Evolutionary conservation across 2,888 invertebrate genomes (phyloP).

Genomic region (Cephus pulcher): DNA sequence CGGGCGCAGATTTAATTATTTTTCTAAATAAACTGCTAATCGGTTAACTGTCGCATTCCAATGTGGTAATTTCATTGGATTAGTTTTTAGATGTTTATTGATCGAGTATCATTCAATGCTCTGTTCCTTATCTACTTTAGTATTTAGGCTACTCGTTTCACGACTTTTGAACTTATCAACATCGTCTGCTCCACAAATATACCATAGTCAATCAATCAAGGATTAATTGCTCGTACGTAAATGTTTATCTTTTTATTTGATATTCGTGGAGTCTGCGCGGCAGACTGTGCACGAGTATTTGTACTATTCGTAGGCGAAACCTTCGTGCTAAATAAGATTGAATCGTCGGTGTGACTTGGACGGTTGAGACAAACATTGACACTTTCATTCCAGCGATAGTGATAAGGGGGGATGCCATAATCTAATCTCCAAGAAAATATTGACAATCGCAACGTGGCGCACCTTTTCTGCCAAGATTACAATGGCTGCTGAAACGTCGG

Average conservation of each 20-base stretch:
- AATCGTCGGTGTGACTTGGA: background rate
- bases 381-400: background rate
- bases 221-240: background rate
- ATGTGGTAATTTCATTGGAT: background rate
- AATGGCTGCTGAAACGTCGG: background rate
- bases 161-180: background rate
- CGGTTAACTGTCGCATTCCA: background rate
- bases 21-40: background rate
- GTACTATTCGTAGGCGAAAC: background rate
- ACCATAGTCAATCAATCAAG: background rate
- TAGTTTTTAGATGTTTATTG: background rate
- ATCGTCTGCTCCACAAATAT: background rate
- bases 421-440: background rate
- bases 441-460: background rate
- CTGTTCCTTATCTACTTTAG: background rate
- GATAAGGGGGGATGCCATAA: background rate
- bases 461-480: background rate
- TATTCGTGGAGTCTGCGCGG: background rate
- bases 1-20: background rate
- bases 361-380: background rate
- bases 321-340: background rate
- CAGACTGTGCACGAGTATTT: background rate
- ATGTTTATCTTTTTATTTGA: background rate
- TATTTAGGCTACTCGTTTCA: background rate
- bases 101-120: background rate